Conservation (phyloP, 1,140 invertebrate genomes). For the Lutraria rhynchaena region DNA sequence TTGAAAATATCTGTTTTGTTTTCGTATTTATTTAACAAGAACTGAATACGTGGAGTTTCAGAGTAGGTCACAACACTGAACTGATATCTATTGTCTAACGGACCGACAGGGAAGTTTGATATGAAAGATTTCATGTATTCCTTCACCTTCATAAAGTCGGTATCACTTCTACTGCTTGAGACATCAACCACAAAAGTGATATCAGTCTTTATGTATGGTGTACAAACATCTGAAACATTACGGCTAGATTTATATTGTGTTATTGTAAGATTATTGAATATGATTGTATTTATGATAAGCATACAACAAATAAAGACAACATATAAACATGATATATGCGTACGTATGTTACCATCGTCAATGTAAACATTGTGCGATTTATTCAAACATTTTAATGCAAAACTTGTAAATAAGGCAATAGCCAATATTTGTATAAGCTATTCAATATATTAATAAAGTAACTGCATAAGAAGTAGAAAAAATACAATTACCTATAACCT, state of each 20-base stretch:
- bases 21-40: not conserved
- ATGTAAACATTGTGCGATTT: too few relatives aligned
- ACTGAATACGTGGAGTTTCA: not conserved
- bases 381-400: too few relatives aligned
- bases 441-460: too few relatives aligned
- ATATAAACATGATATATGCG: too few relatives aligned
- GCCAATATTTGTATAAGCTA: too few relatives aligned
- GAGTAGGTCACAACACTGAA: conserved; percentile 16
- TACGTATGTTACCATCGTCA: too few relatives aligned
- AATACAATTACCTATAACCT: not conserved
- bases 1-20: not conserved
- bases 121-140: conserved; percentile 19
- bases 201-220: conserved; percentile 9
- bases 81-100: not conserved
- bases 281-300: not conserved
- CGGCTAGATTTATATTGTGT: not conserved
- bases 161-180: not conserved
- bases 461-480: too few relatives aligned
- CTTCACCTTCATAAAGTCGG: not conserved
- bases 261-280: not conserved
- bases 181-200: conserved; percentile 5
- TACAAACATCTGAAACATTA: conserved; percentile 15
- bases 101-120: not conserved
- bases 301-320: not conserved
- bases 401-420: too few relatives aligned